Evolutionary conservation across 2,888 invertebrate species (phyloP).

Genomic region (Stenurella melanura): DNA sequence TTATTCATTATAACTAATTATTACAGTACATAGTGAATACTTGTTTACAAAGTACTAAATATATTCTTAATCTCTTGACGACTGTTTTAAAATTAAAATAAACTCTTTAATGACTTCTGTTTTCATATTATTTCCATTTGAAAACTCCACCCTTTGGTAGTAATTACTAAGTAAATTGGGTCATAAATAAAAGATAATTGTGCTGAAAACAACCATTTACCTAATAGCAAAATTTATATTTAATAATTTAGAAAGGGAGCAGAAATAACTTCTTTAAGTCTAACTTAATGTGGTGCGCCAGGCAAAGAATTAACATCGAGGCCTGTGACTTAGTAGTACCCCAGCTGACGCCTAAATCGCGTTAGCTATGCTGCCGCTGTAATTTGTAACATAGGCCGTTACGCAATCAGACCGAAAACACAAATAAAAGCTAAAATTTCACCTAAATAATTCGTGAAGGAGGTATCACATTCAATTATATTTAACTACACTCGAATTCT

Average conservation of each 20-base stretch:
- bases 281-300: slow-evolving; percentile 32
- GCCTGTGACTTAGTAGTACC: slow-evolving; percentile 29
- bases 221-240: slow-evolving; percentile 35
- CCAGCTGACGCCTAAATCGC: slow-evolving; percentile 30
- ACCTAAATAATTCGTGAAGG: slow-evolving; percentile 55
- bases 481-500: slow-evolving; percentile 49
- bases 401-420: slow-evolving; percentile 54
- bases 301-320: slow-evolving; percentile 37
- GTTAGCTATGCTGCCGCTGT: slow-evolving; percentile 27
- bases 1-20: no score
- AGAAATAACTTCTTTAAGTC: slow-evolving; percentile 34
- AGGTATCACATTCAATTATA: slow-evolving; percentile 46
- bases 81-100: background rate
- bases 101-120: slow-evolving; percentile 1
- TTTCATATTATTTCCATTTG: slow-evolving; percentile 8
- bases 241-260: slow-evolving; percentile 29
- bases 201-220: slow-evolving; percentile 29
- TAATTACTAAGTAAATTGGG: slow-evolving; percentile 41
- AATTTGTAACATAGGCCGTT: slow-evolving; percentile 42
- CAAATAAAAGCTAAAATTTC: slow-evolving; percentile 56
- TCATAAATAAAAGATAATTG: slow-evolving; percentile 39
- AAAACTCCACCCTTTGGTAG: slow-evolving; percentile 8
- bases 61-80: background rate
- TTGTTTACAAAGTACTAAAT: background rate
- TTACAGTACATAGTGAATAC: background rate